Percentiles rank a stretch among this genome's conserved stretches.
phyloP scores from a whole-genome alignment of 2,113 vertebrate species.

The Atherinomorus stipes region DNA sequence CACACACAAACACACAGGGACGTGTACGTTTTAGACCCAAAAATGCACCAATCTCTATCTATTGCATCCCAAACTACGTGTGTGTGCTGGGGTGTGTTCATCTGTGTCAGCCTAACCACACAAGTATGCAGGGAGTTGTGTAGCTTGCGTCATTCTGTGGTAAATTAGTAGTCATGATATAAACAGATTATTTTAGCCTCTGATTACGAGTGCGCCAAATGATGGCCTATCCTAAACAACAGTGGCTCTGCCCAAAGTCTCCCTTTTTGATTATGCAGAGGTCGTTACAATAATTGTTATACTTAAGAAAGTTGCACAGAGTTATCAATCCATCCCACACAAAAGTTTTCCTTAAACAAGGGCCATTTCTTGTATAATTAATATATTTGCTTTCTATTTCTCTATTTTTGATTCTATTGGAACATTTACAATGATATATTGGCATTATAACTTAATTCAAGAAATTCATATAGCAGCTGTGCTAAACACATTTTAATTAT shows the following conservation, averaged over 20 bases:
- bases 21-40: background rate
- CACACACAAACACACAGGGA: conserved; percentile 15
- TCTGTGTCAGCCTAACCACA: conserved; percentile 62
- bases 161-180: conserved; percentile 71
- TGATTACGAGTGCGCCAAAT: conserved; percentile 71
- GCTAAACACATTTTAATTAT: background rate
- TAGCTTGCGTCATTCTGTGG: conserved; percentile 69
- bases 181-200: conserved; percentile 70
- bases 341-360: too few species aligned
- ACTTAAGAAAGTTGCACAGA: conserved; percentile 35
- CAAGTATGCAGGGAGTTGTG: conserved; percentile 44
- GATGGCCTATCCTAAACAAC: conserved; percentile 60
- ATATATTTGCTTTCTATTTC: too few species aligned
- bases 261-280: conserved; percentile 57
- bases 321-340: background rate
- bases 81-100: conserved; percentile 27
- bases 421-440: background rate
- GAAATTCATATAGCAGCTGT: too few species aligned
- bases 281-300: conserved; percentile 48
- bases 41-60: conserved; percentile 38
- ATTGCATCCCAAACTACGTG: conserved; percentile 12
- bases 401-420: background rate
- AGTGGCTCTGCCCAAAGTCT: conserved; percentile 48
- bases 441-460: background rate
- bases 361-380: too few species aligned